Base-by-base conservation (phyloP, 2,888 invertebrate genomes). In the Ornithoptera alexandrae region DNA sequence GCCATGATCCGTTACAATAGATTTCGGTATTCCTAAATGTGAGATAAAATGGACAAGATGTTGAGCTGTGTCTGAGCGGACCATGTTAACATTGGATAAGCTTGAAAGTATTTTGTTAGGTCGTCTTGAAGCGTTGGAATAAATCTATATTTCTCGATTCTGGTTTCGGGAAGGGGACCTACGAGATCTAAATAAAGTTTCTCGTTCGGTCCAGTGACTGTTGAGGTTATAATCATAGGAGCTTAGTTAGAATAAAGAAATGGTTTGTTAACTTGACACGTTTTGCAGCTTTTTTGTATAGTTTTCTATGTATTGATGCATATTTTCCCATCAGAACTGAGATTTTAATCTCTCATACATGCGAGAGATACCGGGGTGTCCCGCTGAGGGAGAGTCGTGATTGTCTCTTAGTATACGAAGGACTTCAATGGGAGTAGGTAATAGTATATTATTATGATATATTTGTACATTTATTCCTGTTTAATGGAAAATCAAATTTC, bases 121-220 rank as follows among this genome's bases (percentile, higher is more conserved):
- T 4, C 24, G 4, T 4, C 24, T 24, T 24, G 24, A 24, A 24
- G 24, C 4, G 2, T 24, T 24, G 2, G 24, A 24, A 24, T 24
- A 24, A 3, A 24, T 24, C 24, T 42, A n/a, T 42, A 62, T 22
- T 62, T 42, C 2, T 10, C 22, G 10, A 42, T 18, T n/a, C 68
- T 61, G 0, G 74, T 24, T 71, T 76, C 75, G 1, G 74, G 74
- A 1, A 76, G 69, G n/a, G 74, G 75, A 2, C 74, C 76, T 0
- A 75, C 75, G 8, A 74, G 59, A 39, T 76, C 74, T 0, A 74
- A 17, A 50, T 17, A 15, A 50, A 50, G 50, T 17, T 50, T 50
- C 15, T 50, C 50, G 17, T 50, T 50, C 1, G 50, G 17, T 50
- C 17, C 15, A 17, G 50, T 50, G 1, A 4, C 50, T 17, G 50